phyloP scores from a whole-genome alignment of 2,888 invertebrate species.

The Branchellion lobata region DNA sequence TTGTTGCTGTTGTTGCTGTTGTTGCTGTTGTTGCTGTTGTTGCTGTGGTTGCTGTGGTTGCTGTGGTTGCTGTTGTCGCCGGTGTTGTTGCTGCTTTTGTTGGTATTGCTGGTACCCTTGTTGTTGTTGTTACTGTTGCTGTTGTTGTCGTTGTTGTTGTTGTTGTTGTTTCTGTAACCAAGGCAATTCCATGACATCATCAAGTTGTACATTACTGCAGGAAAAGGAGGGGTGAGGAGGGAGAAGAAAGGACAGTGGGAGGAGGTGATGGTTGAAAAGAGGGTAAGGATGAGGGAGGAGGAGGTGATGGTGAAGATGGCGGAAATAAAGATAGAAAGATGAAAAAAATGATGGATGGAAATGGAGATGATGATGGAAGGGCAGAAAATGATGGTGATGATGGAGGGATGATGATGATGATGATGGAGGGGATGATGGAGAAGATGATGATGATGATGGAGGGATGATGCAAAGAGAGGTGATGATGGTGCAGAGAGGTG shows the following conservation, averaged over 20 bases:
- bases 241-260: neutral
- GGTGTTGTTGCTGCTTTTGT: too few species aligned
- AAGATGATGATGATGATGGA: too few species aligned
- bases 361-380: neutral
- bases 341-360: neutral
- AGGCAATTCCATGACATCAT: too few species aligned
- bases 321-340: neutral
- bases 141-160: neutral
- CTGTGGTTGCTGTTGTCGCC: neutral
- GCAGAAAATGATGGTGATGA: neutral
- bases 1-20: slow-evolving; percentile 5
- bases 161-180: neutral
- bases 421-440: too few species aligned
- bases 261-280: neutral
- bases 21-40: slow-evolving; percentile 1
- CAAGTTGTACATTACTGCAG: neutral
- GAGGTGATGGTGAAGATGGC: neutral
- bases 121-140: neutral
- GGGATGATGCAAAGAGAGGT: too few species aligned
- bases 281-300: neutral
- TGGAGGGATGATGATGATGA: neutral
- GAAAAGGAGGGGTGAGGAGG: neutral
- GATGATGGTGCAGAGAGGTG: too few species aligned
- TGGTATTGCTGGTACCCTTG: neutral
- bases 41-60: neutral